Base-by-base conservation (phyloP, 2,113 vertebrate genomes). In the Chaenogobius annularis region DNA sequence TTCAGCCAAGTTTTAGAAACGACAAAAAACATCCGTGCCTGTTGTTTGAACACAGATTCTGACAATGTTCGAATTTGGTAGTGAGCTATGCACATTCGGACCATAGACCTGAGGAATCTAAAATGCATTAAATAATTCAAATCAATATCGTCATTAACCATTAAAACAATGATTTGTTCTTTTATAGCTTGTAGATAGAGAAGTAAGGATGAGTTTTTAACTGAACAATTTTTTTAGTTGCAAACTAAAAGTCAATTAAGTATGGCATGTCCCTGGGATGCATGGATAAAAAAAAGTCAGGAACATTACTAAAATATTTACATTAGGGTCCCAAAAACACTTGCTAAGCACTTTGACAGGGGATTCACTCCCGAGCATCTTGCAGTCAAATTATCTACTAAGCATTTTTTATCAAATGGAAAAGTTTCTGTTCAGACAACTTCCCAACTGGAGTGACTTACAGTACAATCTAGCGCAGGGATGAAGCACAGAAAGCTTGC, bases 251-350 rank as follows among this genome's bases (percentile, higher is more conserved):
- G 64, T 54, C 68, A 50, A n/a, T 69, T 66, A 64, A 74, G 47
- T 79, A 65, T 35, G 74, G 76, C 54, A 40, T 40, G 26, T 10
- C 37, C 68, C 12, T 64, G 70, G n/a, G 70, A 74, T 69, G 74
- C 59, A 55, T 67, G 50, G 40, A 75, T 62, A 52, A 67, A 69
- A 23, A 75, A 81, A 63, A 80, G 66, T 75, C 43, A n/a, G 72
- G 70, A 86, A 79, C 73, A 70, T 80, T 56, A 50, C 79, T 84
- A 73, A 84, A 87, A 86, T 87, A 84, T 88, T 88, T 83, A 85
- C 73, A 70, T 72, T 75, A 46, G 65, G 66, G 61, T 50, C 55
- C 35, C 56, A 54, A 77, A 87, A 82, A 68, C 63, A 59, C 77
- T 47, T 40, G 8, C 73, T 82, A 77, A 82, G 87, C 80, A 80